These are phyloP conservation scores for Coracias cyanogaster DNA, from an alignment of 2,797 vertebrate genomes.

Conservation along the genomic window DNA sequence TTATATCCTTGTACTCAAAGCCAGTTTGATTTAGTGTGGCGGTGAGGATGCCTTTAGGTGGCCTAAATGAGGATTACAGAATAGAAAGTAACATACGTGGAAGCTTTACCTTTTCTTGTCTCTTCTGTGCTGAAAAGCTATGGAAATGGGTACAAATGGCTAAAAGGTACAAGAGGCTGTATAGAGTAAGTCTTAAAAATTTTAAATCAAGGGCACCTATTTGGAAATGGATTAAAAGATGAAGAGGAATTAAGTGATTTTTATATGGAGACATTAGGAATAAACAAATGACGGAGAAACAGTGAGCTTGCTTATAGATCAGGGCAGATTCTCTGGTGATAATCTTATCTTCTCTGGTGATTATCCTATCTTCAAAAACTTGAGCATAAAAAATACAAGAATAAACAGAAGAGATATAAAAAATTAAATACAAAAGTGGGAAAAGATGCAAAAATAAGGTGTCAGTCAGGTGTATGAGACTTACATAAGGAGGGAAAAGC, in stretches of 20 bases:
- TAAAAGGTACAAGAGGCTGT: neutral
- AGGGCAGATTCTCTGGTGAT: neutral
- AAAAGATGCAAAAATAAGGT: neutral
- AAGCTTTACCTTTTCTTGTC: neutral
- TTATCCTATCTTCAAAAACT: neutral
- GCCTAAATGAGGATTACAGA: neutral
- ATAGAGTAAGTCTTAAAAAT: neutral
- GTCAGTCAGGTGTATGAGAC: neutral
- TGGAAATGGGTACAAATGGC: neutral
- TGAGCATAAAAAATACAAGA: neutral
- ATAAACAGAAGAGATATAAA: neutral
- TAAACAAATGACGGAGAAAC: neutral
- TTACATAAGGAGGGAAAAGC: neutral
- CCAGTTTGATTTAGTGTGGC: neutral
- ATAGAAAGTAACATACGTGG: rapidly evolving
- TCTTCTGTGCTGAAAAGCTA: neutral
- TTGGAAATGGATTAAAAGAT: neutral
- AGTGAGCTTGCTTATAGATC: neutral
- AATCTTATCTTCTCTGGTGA: neutral
- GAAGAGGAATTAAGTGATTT: neutral
- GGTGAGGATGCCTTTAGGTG: neutral
- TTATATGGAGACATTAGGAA: neutral
- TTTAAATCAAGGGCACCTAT: neutral
- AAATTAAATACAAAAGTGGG: neutral
- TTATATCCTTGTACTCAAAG: neutral